Conservation (phyloP, 2,888 invertebrate genomes). For the Artemia sinica region DNA sequence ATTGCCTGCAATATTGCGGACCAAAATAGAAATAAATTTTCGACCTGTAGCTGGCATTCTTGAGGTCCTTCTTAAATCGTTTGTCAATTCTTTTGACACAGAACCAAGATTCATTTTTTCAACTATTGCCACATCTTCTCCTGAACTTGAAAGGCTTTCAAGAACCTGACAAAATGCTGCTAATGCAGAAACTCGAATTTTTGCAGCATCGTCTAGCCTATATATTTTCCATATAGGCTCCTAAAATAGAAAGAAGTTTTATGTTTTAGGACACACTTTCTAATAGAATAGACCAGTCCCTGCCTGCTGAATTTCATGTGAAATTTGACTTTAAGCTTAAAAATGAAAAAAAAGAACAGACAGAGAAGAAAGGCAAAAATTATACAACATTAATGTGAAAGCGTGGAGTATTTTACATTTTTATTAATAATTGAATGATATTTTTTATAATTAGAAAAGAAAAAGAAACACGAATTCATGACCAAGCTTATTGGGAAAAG, state of each 20-base stretch:
- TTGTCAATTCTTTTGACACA: not conserved
- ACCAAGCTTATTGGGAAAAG: too few species aligned
- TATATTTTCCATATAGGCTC: not conserved
- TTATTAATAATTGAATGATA: too few species aligned
- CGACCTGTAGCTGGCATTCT: slow-evolving; percentile 1
- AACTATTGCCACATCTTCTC: not conserved
- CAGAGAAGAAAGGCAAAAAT: not conserved
- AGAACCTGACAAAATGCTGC: not conserved
- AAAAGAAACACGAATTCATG: too few species aligned
- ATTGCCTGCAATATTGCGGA: too few species aligned
- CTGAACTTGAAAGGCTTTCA: not conserved
- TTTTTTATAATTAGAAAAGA: too few species aligned
- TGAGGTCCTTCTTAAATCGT: not conserved
- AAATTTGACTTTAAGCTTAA: too few species aligned
- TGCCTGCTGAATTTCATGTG: too few species aligned
- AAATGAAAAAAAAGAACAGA: not conserved
- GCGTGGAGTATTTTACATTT: too few species aligned
- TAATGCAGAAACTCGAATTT: not conserved
- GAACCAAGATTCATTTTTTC: not conserved
- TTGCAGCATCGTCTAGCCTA: slow-evolving; percentile 12
- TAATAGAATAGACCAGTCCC: too few species aligned
- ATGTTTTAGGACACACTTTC: not conserved
- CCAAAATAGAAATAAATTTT: not conserved
- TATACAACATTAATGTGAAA: not conserved
- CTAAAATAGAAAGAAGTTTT: not conserved